Evolutionary conservation across 2,888 invertebrate genomes (phyloP).

Genomic region (Mantis religiosa): DNA sequence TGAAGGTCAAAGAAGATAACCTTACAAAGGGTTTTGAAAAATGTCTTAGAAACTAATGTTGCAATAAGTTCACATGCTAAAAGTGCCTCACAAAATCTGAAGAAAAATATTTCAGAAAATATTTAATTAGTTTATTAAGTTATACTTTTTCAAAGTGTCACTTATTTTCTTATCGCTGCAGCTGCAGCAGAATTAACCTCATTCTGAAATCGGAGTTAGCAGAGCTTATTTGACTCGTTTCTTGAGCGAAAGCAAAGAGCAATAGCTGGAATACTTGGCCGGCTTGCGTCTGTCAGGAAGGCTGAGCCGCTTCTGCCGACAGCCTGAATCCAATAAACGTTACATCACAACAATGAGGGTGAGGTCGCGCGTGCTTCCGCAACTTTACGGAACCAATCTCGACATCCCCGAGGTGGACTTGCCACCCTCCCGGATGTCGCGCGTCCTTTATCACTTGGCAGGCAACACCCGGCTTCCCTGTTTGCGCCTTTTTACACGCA

Average conservation of each 20-base stretch:
- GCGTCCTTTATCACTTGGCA: not conserved
- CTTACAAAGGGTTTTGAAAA: too few relatives aligned
- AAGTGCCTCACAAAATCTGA: too few relatives aligned
- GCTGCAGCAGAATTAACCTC: not conserved
- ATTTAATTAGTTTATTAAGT: too few relatives aligned
- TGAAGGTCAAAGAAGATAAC: too few relatives aligned
- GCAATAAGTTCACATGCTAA: too few relatives aligned
- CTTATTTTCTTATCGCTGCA: not conserved
- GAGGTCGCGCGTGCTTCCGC: constrained; percentile 21
- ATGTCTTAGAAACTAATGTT: too few relatives aligned
- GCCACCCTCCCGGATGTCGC: not conserved
- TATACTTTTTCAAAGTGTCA: too few relatives aligned
- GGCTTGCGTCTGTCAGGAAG: not conserved
- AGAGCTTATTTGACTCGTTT: not conserved
- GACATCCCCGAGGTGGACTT: not conserved
- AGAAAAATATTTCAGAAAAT: too few relatives aligned
- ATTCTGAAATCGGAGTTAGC: not conserved
- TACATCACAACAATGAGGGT: constrained; percentile 7
- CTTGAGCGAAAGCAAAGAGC: not conserved
- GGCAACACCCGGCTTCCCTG: not conserved
- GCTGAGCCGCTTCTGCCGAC: not conserved
- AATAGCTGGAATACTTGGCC: not conserved
- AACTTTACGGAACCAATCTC: constrained; percentile 14
- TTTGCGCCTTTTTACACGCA: not conserved
- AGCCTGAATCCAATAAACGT: constrained; percentile 25